A percentile compares a stretch with the other conserved stretches of the same genome.
These are phyloP conservation scores for Vollenhovia emeryi DNA, from an alignment of 1,140 invertebrate species.

Conservation along the genomic window DNA sequence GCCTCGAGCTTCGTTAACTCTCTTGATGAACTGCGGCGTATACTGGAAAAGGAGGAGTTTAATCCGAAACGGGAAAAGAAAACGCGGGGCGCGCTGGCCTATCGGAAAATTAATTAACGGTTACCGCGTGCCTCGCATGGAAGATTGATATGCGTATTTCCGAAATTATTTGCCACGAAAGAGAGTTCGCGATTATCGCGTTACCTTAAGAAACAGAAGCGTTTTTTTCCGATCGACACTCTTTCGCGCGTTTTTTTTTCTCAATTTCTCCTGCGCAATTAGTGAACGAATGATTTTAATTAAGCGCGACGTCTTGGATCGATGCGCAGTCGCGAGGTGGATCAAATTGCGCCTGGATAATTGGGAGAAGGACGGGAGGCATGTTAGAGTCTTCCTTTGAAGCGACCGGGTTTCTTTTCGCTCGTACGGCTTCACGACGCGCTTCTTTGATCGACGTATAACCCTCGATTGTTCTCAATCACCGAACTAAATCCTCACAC, in stretches of 20 bases:
- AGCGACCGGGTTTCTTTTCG: slow-evolving; percentile 25
- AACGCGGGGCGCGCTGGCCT: not conserved
- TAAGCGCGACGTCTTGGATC: not conserved
- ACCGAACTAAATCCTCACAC: not conserved
- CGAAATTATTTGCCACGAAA: not conserved
- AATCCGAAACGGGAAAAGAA: not conserved
- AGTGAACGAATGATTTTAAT: slow-evolving; percentile 23
- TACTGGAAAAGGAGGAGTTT: not conserved
- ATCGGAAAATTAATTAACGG: slow-evolving; percentile 20
- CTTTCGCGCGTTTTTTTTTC: not conserved
- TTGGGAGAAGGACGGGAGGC: not conserved
- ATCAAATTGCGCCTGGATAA: slow-evolving; percentile 44
- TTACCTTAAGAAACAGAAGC: not conserved
- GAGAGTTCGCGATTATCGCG: not conserved
- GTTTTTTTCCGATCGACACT: not conserved
- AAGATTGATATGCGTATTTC: slow-evolving; percentile 21
- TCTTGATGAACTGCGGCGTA: slow-evolving; percentile 12
- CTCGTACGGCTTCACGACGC: slow-evolving; percentile 19
- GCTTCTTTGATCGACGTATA: slow-evolving; percentile 50
- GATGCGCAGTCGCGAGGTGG: not conserved
- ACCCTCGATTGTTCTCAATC: slow-evolving; percentile 45
- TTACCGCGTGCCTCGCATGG: slow-evolving; percentile 6
- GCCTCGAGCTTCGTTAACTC: not conserved
- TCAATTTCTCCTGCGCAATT: slow-evolving; percentile 7
- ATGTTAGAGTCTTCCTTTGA: slow-evolving; percentile 42